phyloP scores from a whole-genome alignment of 1,140 invertebrate species.

The Sarcophaga peregrina region DNA sequence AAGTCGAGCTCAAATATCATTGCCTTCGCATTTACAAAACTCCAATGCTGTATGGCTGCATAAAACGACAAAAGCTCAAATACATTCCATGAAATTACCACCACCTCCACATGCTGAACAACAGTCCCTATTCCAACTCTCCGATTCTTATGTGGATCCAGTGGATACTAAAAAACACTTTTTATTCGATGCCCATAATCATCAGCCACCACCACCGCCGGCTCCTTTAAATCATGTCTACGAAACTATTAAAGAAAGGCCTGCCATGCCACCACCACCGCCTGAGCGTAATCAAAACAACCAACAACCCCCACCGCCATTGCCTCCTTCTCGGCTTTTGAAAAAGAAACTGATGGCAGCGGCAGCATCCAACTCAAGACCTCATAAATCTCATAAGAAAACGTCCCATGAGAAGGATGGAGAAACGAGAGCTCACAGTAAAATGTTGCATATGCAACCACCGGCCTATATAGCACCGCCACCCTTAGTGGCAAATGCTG shows the following conservation, averaged over 20 bases:
- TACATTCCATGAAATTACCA: slow-evolving; percentile 44
- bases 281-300: neutral
- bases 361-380: neutral
- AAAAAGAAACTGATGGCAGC: slow-evolving; percentile 31
- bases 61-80: slow-evolving; percentile 30
- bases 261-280: slow-evolving; percentile 42
- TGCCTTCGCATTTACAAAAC: neutral
- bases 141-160: slow-evolving; percentile 44
- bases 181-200: slow-evolving; percentile 4
- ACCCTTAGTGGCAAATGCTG: slow-evolving; percentile 7
- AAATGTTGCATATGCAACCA: slow-evolving; percentile 44
- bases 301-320: slow-evolving; percentile 35
- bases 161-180: slow-evolving; percentile 45
- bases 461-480: slow-evolving; percentile 46
- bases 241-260: slow-evolving; percentile 47
- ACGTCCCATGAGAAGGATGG: slow-evolving; percentile 10
- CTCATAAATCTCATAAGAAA: slow-evolving; percentile 31
- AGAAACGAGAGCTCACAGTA: slow-evolving; percentile 33
- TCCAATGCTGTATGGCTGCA: slow-evolving; percentile 26
- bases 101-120: slow-evolving; percentile 35
- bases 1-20: slow-evolving; percentile 6
- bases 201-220: slow-evolving; percentile 39
- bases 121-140: slow-evolving; percentile 43
- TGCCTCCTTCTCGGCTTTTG: slow-evolving; percentile 38
- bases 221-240: slow-evolving; percentile 48